Base-by-base conservation (phyloP, 2,113 vertebrate genomes). In the Mesocricetus auratus region DNA sequence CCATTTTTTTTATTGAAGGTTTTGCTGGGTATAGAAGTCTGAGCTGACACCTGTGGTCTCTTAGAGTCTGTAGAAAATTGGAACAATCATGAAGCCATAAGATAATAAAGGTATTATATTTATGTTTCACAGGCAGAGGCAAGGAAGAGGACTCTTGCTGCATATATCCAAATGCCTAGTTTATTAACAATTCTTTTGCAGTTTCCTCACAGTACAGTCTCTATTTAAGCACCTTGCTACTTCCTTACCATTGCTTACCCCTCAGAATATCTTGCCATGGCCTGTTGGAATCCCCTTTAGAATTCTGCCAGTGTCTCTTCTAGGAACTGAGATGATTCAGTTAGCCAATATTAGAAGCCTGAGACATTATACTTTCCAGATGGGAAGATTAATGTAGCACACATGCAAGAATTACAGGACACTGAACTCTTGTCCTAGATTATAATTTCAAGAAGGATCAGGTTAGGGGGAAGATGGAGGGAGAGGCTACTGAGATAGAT, bases 81-180 rank as follows among this genome's bases (percentile, higher is more conserved):
- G n/a, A 81, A 58, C 50, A 81, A 16, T 81, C 5, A n/a, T 36
- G 31, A 39, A 89, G 73, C 29, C 74, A 15, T 83, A 68, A 26
- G 16, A 69, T 82, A 21, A 75, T 50, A 53, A 36, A 31, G 42
- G 10, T 29, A 60, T 93, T 96, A 33, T 85, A 53, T 87, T 64
- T 92, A 21, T 75, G 69, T 71, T 91, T 92, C 75, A 66, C 13
- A 58, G 78, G 81, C 36, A 87, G n/a, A 11, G 13, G 39, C 45
- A 85, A 42, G 89, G 77, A 86, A 94, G 58, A 90, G 89, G 15
- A 39, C 45, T 89, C 62, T 89, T 89, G 58, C 66, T 94, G 66
- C 71, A n/a, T 58, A 86, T 29, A 42, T 75, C 66, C 39, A 36
- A 86, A 86, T 85, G 7, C 11, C 13, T 39, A 50, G 19, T 6